phyloP scores from a whole-genome alignment of 1,140 invertebrate species.

The Macrocentrus cingulum region DNA sequence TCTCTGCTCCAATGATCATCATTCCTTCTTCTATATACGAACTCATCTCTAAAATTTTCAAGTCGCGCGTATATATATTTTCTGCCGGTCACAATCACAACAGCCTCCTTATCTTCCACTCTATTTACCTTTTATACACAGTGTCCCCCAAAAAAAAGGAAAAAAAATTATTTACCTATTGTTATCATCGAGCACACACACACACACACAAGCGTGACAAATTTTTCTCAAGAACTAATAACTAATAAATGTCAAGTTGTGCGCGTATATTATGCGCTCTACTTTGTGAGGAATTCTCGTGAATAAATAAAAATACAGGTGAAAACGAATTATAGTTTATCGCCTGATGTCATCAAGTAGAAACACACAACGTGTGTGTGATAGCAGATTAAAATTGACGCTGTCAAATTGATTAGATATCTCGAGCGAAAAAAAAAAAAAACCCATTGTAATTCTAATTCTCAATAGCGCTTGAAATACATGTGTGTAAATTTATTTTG shows the following conservation, averaged over 20 bases:
- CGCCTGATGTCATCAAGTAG: not conserved
- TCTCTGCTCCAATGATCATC: constrained; percentile 30
- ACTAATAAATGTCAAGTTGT: not conserved
- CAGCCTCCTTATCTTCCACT: constrained; percentile 3
- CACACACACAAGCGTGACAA: not conserved
- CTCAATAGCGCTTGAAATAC: too few relatives aligned
- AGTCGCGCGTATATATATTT: not conserved
- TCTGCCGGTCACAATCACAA: constrained; percentile 18
- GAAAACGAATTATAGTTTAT: constrained; percentile 9
- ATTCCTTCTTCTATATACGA: constrained; percentile 15
- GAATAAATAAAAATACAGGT: not conserved
- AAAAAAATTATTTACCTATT: not conserved
- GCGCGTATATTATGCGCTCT: not conserved
- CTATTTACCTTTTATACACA: constrained; percentile 4
- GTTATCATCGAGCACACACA: not conserved
- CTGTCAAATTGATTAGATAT: constrained; percentile 24
- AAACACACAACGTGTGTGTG: not conserved
- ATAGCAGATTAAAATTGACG: constrained; percentile 13
- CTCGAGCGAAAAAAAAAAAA: not conserved
- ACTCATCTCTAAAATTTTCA: not conserved
- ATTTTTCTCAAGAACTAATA: not conserved
- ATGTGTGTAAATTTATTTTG: too few relatives aligned
- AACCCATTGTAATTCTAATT: constrained; percentile 5
- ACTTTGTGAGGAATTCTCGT: not conserved
- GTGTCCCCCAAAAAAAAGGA: not conserved